Conservation (phyloP, 2,113 vertebrate genomes). For the Eulacestoma nigropectus region DNA sequence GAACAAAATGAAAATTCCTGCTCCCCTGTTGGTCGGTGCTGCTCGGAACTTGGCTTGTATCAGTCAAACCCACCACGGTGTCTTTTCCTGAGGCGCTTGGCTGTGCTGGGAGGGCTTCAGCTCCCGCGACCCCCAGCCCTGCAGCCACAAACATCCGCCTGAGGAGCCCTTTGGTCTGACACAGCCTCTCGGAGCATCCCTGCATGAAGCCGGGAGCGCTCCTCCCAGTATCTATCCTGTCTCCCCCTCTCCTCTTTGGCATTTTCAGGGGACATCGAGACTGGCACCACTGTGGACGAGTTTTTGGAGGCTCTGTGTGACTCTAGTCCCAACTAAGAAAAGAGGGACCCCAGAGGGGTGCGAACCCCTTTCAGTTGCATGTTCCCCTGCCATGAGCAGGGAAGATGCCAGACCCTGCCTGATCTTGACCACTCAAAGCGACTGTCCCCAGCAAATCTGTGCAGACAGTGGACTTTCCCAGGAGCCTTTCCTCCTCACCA, state of each 20-base stretch:
- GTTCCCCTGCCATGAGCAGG: rapidly evolving
- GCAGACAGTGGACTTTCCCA: rapidly evolving
- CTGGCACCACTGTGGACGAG: rapidly evolving
- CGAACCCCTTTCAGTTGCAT: rapidly evolving
- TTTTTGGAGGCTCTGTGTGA: neutral
- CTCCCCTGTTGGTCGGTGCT: neutral
- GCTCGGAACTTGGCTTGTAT: neutral
- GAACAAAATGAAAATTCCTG: conserved; percentile 19
- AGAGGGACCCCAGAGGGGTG: neutral
- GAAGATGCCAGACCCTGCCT: neutral
- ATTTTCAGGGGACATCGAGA: neutral
- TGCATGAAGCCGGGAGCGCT: neutral
- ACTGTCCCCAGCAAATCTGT: rapidly evolving
- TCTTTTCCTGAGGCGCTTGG: neutral
- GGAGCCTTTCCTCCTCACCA: neutral
- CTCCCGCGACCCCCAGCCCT: neutral
- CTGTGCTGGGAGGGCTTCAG: neutral
- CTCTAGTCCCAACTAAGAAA: neutral
- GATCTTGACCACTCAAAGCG: neutral
- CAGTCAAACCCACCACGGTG: neutral
- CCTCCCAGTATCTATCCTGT: rapidly evolving
- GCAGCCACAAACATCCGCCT: rapidly evolving
- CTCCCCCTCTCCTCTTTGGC: neutral
- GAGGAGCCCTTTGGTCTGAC: neutral
- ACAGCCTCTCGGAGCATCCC: rapidly evolving